These are phyloP conservation scores for Xestia sexstrigata DNA, from an alignment of 2,888 invertebrate species.

Conservation along the genomic window DNA sequence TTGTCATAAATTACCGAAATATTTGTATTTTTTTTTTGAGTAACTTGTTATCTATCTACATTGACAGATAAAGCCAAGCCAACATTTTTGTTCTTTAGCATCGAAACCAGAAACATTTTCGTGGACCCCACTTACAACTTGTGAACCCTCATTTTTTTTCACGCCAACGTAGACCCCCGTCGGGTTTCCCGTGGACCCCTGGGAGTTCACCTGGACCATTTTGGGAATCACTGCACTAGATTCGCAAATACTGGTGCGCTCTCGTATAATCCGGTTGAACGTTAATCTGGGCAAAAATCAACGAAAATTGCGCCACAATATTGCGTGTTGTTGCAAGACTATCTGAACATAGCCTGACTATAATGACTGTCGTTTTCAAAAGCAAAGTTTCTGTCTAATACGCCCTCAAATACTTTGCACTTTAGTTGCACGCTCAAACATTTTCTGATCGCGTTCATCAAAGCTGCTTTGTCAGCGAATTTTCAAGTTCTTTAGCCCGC, in stretches of 20 bases:
- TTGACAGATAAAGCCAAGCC: no score
- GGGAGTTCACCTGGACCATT: no score
- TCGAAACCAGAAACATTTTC: no score
- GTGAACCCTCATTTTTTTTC: no score
- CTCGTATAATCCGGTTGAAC: neutral
- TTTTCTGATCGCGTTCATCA: slow-evolving; percentile 35
- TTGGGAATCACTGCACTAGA: no score
- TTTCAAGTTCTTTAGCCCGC: slow-evolving; percentile 23
- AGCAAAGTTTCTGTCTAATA: neutral
- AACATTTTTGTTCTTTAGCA: no score
- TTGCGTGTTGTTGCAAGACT: neutral
- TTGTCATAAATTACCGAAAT: no score
- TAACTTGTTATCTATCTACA: no score
- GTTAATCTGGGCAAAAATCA: neutral
- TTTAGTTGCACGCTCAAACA: slow-evolving; percentile 9
- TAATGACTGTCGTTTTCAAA: neutral
- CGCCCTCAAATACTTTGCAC: slow-evolving; percentile 9
- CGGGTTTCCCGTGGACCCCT: no score
- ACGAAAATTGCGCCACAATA: neutral
- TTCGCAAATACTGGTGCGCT: neutral
- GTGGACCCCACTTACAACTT: no score
- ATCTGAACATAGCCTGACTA: neutral
- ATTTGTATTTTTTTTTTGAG: no score
- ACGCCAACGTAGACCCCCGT: no score
- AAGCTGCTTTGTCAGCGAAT: slow-evolving; percentile 44